phyloP scores from a whole-genome alignment of 2,888 invertebrate species.

The Drosophila sordidapex region DNA sequence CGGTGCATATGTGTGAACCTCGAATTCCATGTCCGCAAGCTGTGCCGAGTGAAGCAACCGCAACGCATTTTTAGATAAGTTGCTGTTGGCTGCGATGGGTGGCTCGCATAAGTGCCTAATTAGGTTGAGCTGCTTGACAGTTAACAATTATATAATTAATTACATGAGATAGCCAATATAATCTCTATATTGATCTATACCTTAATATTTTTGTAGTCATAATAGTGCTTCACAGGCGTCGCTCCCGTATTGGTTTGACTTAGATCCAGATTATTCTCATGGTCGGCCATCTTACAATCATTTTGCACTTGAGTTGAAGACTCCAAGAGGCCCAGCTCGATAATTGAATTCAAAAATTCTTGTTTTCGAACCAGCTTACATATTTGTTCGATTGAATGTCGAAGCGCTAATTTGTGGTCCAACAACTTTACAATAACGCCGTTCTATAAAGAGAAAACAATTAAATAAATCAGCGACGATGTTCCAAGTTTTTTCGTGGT shows the following conservation, averaged over 20 bases:
- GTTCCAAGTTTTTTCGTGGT: neutral
- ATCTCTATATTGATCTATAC: constrained; percentile 36
- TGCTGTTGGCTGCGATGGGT: constrained; percentile 86
- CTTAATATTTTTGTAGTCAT: constrained; percentile 81
- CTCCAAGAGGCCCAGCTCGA: constrained; percentile 86
- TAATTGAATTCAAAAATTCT: constrained; percentile 87
- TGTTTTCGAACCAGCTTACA: constrained; percentile 88
- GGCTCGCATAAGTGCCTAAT: constrained; percentile 88
- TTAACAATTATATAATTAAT: neutral
- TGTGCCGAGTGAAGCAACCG: constrained; percentile 86
- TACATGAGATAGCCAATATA: neutral
- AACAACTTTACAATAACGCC: constrained; percentile 86
- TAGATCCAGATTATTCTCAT: constrained; percentile 62
- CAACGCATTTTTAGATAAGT: constrained; percentile 87
- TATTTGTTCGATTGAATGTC: constrained; percentile 85
- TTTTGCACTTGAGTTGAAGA: constrained; percentile 73
- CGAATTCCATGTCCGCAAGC: constrained; percentile 89
- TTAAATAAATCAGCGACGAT: neutral
- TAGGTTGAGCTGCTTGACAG: constrained; percentile 83
- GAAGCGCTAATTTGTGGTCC: constrained; percentile 85
- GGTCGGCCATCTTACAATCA: constrained; percentile 65
- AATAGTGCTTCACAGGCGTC: constrained; percentile 54
- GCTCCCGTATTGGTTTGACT: constrained; percentile 46
- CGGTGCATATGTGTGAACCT: constrained; percentile 83
- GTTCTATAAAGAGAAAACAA: constrained; percentile 82